Evolutionary conservation across 2,888 invertebrate genomes (phyloP).

Genomic region (Tetragonula carbonaria): DNA sequence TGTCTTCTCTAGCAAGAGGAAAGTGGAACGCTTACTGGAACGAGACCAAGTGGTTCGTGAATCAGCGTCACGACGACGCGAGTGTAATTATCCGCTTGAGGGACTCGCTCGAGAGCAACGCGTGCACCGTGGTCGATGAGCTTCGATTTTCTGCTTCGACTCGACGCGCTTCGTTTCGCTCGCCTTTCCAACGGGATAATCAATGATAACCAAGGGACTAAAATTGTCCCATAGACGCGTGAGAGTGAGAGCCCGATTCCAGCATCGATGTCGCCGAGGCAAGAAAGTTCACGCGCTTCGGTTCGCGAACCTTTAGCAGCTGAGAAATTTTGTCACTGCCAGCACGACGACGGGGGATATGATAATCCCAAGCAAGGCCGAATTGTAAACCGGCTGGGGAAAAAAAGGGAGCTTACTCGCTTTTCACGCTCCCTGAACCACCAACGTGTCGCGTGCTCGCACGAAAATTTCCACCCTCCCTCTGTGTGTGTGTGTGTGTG

Average conservation of each 20-base stretch:
- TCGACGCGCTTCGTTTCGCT: neutral
- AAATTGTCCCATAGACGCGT: no score
- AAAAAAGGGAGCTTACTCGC: conserved; percentile 49
- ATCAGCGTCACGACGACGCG: conserved; percentile 40
- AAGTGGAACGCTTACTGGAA: conserved; percentile 64
- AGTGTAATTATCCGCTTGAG: conserved; percentile 68
- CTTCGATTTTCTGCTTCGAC: neutral
- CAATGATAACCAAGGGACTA: no score
- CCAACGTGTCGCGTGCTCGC: conserved; percentile 1
- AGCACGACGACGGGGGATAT: conserved; percentile 37
- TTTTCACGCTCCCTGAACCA: conserved; percentile 60
- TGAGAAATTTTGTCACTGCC: conserved; percentile 55
- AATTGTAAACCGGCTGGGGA: conserved; percentile 40
- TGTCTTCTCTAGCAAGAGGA: conserved; percentile 48
- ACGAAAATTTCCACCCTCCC: conserved; percentile 43
- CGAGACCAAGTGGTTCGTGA: conserved; percentile 66
- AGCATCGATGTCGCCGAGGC: no score
- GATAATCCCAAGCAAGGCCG: conserved; percentile 43
- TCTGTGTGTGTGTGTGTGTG: neutral
- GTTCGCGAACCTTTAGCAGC: conserved; percentile 51
- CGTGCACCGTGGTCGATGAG: neutral
- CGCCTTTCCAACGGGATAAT: neutral
- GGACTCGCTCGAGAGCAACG: conserved; percentile 47
- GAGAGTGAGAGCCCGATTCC: no score
- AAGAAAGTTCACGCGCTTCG: no score